Evolutionary conservation across 2,888 invertebrate species (phyloP).

Genomic region (Trichopoda pennipes): DNA sequence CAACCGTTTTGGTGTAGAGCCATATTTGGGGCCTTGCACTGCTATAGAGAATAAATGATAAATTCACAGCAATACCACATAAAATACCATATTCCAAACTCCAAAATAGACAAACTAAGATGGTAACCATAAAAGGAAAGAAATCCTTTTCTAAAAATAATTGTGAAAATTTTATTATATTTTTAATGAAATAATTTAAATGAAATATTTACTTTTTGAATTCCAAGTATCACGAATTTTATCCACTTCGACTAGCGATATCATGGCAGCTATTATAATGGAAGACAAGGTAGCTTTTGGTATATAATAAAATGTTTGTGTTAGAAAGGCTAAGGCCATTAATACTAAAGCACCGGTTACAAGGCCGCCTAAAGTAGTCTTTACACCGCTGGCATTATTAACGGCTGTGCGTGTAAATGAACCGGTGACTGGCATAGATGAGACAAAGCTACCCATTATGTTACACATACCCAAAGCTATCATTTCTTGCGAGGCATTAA

Average conservation of each 20-base stretch:
- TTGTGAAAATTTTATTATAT: neutral
- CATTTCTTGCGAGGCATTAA: constrained; percentile 96
- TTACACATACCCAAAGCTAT: constrained; percentile 92
- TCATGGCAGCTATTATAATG: constrained; percentile 94
- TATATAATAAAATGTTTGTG: constrained; percentile 92
- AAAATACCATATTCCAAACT: constrained; percentile 94
- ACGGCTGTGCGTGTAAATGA: constrained; percentile 94
- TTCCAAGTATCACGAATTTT: constrained; percentile 88
- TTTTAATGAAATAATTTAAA: neutral
- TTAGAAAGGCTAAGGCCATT: constrained; percentile 89
- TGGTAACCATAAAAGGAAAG: constrained; percentile 91
- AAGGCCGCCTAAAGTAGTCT: constrained; percentile 90
- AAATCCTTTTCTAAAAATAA: constrained; percentile 89
- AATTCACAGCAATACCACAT: constrained; percentile 89
- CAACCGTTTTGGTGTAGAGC: constrained; percentile 79
- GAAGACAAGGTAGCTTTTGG: constrained; percentile 93
- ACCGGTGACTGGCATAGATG: constrained; percentile 93
- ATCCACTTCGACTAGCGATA: constrained; percentile 88
- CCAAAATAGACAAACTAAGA: constrained; percentile 90
- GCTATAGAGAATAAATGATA: constrained; percentile 90
- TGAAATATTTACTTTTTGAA: constrained; percentile 85
- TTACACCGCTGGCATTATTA: constrained; percentile 94
- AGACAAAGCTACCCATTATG: constrained; percentile 89
- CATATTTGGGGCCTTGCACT: constrained; percentile 91
- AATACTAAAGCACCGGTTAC: constrained; percentile 89